Evolutionary conservation across 2,113 vertebrate genomes (phyloP).

Genomic region (Dipodomys ordii): DNA sequence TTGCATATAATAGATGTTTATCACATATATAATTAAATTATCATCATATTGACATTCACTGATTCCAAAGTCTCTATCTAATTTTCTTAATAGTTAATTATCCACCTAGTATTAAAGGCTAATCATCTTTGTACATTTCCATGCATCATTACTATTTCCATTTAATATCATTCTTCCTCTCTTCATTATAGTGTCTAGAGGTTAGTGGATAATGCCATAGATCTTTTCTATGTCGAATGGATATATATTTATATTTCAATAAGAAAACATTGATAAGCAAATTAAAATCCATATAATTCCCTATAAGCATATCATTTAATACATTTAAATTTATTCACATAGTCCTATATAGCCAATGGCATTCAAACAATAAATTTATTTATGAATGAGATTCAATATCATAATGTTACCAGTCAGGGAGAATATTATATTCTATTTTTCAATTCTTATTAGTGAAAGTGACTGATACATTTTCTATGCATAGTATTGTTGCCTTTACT

Average conservation of each 20-base stretch:
- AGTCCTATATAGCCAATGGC: background rate
- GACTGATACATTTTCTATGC: background rate
- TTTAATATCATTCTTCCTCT: background rate
- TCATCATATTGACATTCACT: background rate
- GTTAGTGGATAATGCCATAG: background rate
- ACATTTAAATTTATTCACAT: constrained; percentile 17
- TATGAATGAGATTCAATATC: background rate
- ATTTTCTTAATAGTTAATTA: background rate
- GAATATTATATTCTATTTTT: background rate
- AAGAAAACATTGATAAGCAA: background rate
- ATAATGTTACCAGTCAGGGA: background rate
- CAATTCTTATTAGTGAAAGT: too few relatives aligned
- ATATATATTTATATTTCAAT: background rate
- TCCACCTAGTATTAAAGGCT: background rate
- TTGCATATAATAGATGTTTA: background rate
- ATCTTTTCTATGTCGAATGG: background rate
- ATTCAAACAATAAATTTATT: background rate
- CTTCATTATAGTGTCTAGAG: background rate
- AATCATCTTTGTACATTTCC: background rate
- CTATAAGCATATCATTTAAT: background rate
- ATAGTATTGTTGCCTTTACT: background rate
- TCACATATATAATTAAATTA: background rate
- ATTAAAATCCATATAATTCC: background rate
- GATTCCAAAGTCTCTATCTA: constrained; percentile 6
- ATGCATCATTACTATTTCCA: background rate